phyloP scores from a whole-genome alignment of 2,797 vertebrate genomes.

The Diglossa cyanea region DNA sequence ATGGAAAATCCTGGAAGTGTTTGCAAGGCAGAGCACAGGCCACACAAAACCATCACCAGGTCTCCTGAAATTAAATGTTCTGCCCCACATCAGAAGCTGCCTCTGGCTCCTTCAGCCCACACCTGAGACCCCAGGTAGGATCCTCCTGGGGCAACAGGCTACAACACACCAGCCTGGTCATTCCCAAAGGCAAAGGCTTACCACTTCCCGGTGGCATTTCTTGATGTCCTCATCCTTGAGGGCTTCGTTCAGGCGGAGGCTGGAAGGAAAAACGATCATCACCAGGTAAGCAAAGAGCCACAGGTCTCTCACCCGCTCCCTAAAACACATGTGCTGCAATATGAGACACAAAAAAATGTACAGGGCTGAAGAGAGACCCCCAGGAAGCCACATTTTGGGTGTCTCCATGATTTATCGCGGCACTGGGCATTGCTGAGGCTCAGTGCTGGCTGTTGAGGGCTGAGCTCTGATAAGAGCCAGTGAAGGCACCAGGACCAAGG shows the following conservation, averaged over 20 bases:
- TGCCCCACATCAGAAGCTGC: background rate
- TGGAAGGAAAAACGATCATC: slow-evolving; percentile 29
- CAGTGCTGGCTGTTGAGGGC: background rate
- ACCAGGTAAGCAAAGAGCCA: background rate
- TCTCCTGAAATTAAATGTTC: background rate
- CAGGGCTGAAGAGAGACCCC: background rate
- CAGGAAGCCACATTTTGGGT: background rate
- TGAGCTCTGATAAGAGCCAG: background rate
- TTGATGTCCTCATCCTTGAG: slow-evolving; percentile 73
- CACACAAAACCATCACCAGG: accelerated
- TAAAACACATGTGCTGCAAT: accelerated
- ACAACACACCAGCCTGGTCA: accelerated
- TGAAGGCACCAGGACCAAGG: background rate
- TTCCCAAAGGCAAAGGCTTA: slow-evolving; percentile 18
- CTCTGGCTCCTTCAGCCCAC: background rate
- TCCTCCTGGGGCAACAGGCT: background rate
- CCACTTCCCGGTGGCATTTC: slow-evolving; percentile 70
- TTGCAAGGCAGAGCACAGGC: background rate
- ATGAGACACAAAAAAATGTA: accelerated
- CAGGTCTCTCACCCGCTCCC: accelerated
- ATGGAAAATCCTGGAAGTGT: background rate
- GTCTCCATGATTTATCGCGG: accelerated
- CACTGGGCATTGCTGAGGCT: accelerated
- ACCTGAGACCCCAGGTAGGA: accelerated
- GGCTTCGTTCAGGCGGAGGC: slow-evolving; percentile 64